A percentile compares a stretch with the other conserved stretches of the same genome.
Conservation (phyloP, 2,113 vertebrate species). For the Ailuropoda melanoleuca region DNA sequence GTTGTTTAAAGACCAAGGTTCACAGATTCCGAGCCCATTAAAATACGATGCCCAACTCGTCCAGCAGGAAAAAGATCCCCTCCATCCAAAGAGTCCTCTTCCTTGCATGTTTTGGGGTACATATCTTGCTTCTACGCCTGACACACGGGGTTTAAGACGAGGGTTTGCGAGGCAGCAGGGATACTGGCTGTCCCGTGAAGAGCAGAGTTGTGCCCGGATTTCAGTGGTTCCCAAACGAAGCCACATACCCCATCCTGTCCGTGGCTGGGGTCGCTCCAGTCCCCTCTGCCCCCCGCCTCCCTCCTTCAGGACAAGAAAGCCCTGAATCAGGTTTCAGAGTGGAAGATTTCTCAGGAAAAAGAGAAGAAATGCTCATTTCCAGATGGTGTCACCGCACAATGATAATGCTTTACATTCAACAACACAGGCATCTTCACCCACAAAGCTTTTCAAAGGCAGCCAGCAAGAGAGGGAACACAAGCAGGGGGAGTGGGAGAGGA, state of each 20-base stretch:
- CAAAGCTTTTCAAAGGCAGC: accelerated
- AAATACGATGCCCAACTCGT: accelerated
- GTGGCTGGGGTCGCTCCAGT: no score
- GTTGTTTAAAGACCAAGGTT: neutral
- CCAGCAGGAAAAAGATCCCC: neutral
- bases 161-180: neutral
- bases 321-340: neutral
- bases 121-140: neutral
- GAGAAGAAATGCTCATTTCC: neutral
- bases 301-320: neutral
- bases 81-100: neutral
- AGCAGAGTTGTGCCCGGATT: neutral
- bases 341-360: neutral
- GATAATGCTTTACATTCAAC: neutral
- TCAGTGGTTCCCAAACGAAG: neutral
- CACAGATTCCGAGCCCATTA: neutral
- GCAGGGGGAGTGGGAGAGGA: no score
- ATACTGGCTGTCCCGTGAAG: neutral
- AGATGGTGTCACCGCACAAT: neutral
- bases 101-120: neutral
- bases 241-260: neutral
- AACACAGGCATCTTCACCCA: neutral
- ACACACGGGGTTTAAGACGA: neutral
- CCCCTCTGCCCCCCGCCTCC: neutral
- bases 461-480: no score